Percentiles rank a stretch among this genome's conserved stretches.
Evolutionary conservation across 2,888 invertebrate genomes (phyloP).

Genomic region (Harpagoxenus sublaevis): DNA sequence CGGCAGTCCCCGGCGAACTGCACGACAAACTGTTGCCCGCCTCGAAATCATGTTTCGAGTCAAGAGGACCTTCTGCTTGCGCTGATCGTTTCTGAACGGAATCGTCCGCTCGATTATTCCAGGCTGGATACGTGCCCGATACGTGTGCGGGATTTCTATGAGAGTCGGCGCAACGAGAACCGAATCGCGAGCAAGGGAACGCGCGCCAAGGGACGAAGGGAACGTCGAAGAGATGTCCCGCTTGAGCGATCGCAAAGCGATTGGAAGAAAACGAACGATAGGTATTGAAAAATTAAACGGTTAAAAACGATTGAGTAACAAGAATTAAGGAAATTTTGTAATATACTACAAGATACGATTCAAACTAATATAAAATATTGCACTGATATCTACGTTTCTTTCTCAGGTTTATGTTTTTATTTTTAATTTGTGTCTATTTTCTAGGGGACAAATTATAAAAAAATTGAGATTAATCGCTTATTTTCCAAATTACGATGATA

Average conservation of each 20-base stretch:
- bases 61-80: slow-evolving; percentile 65
- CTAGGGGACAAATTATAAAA: neutral
- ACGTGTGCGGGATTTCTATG: slow-evolving; percentile 75
- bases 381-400: neutral
- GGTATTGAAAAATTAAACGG: slow-evolving; percentile 43
- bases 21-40: slow-evolving; percentile 77
- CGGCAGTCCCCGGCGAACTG: slow-evolving; percentile 23
- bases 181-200: slow-evolving; percentile 8
- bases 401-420: neutral
- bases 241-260: slow-evolving; percentile 58
- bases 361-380: neutral
- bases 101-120: slow-evolving; percentile 80
- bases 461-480: neutral
- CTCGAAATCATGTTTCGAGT: slow-evolving; percentile 73
- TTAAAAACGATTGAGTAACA: neutral
- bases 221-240: slow-evolving; percentile 57
- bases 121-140: slow-evolving; percentile 73
- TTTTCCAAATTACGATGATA: neutral
- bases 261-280: slow-evolving; percentile 54
- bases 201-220: slow-evolving; percentile 32
- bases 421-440: neutral
- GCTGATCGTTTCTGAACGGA: slow-evolving; percentile 68
- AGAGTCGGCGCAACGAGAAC: slow-evolving; percentile 44
- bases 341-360: neutral
- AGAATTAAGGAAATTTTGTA: neutral